Percentiles rank a stretch among this genome's conserved stretches.
phyloP scores from a whole-genome alignment of 2,797 vertebrate genomes.

The Threskiornis aethiopicus region DNA sequence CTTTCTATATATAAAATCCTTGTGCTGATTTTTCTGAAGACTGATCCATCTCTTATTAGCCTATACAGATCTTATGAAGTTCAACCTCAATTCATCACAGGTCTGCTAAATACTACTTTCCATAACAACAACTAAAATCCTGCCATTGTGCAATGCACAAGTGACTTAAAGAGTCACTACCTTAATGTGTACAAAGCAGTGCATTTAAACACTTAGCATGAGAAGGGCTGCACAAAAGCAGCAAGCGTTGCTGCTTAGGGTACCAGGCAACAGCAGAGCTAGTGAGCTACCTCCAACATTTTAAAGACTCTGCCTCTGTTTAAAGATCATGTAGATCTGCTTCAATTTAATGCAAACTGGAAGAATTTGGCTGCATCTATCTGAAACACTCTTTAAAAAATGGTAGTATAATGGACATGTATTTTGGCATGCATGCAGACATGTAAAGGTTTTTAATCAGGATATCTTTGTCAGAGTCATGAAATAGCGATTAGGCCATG shows the following conservation, averaged over 20 bases:
- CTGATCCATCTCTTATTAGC: background rate
- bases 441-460: background rate
- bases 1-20: background rate
- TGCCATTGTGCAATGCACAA: background rate
- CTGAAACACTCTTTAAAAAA: background rate
- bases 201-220: background rate
- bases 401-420: rapidly evolving
- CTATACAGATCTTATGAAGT: background rate
- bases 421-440: background rate
- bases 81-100: background rate
- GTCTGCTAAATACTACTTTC: background rate
- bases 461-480: background rate
- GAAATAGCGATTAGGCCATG: background rate
- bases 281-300: background rate
- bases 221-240: background rate
- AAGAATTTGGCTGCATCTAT: background rate
- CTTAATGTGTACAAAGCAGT: background rate
- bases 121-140: background rate
- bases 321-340: background rate
- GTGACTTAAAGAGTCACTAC: background rate
- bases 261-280: background rate
- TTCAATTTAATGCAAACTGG: background rate
- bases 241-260: background rate
- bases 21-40: background rate
- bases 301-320: background rate